phyloP scores from a whole-genome alignment of 1,140 invertebrate genomes.

The Camponotus vicinus region DNA sequence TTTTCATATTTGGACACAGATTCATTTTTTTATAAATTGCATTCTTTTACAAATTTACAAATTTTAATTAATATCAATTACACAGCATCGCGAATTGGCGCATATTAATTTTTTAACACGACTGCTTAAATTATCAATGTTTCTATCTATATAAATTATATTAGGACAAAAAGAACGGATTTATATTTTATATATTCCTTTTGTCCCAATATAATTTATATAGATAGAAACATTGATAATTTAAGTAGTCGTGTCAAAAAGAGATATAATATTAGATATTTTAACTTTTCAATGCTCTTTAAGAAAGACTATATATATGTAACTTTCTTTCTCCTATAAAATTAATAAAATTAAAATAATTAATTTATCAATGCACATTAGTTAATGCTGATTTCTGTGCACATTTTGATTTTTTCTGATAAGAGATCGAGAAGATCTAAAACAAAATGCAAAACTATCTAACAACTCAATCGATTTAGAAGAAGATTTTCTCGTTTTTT shows the following conservation, averaged over 20 bases:
- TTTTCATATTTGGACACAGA: neutral
- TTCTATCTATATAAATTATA: neutral
- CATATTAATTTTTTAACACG: neutral
- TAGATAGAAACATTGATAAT: neutral
- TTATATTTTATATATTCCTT: slow-evolving; percentile 13
- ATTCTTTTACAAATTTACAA: neutral
- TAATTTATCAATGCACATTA: neutral
- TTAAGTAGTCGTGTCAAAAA: neutral
- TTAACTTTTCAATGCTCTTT: neutral
- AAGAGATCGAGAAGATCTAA: neutral
- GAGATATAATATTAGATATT: neutral
- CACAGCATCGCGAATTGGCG: neutral
- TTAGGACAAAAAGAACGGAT: neutral
- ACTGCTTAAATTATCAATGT: neutral
- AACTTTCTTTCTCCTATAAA: neutral
- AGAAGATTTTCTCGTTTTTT: slow-evolving; percentile 14
- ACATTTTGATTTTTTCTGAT: slow-evolving; percentile 30
- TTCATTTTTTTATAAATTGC: neutral
- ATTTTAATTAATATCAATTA: neutral
- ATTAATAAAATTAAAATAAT: slow-evolving; percentile 27
- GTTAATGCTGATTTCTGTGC: neutral
- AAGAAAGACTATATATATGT: neutral
- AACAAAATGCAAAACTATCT: slow-evolving; percentile 30
- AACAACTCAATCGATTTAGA: slow-evolving; percentile 35
- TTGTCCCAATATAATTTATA: neutral